These are phyloP conservation scores for Rhadina sibilatrix DNA, from an alignment of 2,113 vertebrate genomes.

Conservation along the genomic window DNA sequence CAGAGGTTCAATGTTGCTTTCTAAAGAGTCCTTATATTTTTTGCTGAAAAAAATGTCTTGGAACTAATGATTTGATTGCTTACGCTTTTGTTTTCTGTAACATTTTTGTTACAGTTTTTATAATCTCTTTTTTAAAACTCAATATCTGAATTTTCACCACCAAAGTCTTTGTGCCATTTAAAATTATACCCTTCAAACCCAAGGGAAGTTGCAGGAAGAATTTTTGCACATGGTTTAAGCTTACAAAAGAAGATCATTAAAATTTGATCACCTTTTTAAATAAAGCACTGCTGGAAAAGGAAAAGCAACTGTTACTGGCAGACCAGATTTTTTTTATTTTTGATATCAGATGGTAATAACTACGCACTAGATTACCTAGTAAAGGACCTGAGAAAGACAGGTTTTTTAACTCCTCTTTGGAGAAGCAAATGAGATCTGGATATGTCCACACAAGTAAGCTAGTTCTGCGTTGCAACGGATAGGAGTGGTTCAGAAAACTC, in stretches of 20 bases:
- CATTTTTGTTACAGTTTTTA: background rate
- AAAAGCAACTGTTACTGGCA: background rate
- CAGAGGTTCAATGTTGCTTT: background rate
- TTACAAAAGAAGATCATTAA: constrained; percentile 21
- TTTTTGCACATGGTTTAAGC: constrained; percentile 31
- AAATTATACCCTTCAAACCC: background rate
- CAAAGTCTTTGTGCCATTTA: background rate
- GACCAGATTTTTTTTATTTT: background rate
- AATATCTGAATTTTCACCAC: background rate
- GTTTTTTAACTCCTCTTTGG: background rate
- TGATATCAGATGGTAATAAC: background rate
- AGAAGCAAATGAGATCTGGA: background rate
- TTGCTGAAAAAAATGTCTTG: background rate
- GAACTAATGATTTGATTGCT: background rate
- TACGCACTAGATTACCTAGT: background rate
- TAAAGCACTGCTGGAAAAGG: background rate
- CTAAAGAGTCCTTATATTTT: background rate
- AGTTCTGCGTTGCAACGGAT: background rate
- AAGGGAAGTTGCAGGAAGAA: background rate
- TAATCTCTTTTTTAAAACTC: background rate
- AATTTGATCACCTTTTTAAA: constrained; percentile 7
- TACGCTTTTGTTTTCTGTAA: background rate
- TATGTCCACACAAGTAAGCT: background rate
- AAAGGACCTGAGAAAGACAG: background rate
- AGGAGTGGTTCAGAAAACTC: background rate